These are phyloP conservation scores for Pinctada fucata DNA, from an alignment of 2,888 invertebrate genomes.

Conservation along the genomic window DNA sequence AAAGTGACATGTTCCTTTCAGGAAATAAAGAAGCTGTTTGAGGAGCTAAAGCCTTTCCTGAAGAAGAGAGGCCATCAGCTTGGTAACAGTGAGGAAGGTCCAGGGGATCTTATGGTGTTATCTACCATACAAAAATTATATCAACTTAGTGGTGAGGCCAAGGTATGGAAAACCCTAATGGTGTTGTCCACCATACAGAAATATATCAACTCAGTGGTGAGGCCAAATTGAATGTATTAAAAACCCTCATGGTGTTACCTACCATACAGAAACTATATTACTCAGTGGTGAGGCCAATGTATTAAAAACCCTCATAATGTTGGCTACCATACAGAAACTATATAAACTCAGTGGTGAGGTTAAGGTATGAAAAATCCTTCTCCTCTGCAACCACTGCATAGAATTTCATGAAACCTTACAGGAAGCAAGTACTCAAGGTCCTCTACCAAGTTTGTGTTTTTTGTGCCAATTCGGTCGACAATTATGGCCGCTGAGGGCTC, in stretches of 20 bases:
- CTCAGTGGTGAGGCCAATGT: slow-evolving; percentile 69
- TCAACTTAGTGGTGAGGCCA: slow-evolving; percentile 65
- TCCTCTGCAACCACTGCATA: too few species aligned
- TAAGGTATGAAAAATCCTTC: slow-evolving; percentile 52
- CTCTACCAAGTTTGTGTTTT: too few species aligned
- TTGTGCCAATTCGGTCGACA: too few species aligned
- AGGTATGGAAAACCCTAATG: slow-evolving; percentile 51
- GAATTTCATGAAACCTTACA: too few species aligned
- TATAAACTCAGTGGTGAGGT: slow-evolving; percentile 66
- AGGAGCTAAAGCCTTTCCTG: slow-evolving; percentile 59
- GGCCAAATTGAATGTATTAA: slow-evolving; percentile 57
- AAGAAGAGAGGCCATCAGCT: slow-evolving; percentile 32
- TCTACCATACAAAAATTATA: slow-evolving; percentile 52
- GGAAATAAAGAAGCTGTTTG: slow-evolving; percentile 65
- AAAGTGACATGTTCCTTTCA: slow-evolving; percentile 31
- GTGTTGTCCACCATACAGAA: slow-evolving; percentile 45
- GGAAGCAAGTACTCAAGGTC: too few species aligned
- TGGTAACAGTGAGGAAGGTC: slow-evolving; percentile 38
- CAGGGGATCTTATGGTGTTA: slow-evolving; percentile 41
- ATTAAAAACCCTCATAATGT: slow-evolving; percentile 23
- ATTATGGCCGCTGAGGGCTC: too few species aligned
- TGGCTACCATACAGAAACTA: slow-evolving; percentile 46
- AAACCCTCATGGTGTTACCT: slow-evolving; percentile 30
- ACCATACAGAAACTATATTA: slow-evolving; percentile 53
- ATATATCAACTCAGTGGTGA: slow-evolving; percentile 64